phyloP scores from a whole-genome alignment of 2,797 vertebrate genomes.

The Kryptopterus vitreolus region DNA sequence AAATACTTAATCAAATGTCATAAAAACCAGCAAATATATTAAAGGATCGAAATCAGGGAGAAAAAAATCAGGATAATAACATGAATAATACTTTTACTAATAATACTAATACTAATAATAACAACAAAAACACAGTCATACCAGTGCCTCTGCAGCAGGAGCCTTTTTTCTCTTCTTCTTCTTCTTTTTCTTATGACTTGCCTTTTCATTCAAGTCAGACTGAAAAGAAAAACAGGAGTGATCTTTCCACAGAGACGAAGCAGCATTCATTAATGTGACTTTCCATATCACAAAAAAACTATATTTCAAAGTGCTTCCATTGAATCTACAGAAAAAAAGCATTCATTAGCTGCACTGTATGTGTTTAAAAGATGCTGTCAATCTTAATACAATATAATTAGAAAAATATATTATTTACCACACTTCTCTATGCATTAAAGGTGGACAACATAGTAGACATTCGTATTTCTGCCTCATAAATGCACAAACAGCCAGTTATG shows the following conservation, averaged over 20 bases:
- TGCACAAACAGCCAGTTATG: background rate
- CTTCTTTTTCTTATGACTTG: conserved; percentile 86
- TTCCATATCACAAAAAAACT: background rate
- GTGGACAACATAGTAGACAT: background rate
- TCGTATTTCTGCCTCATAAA: background rate
- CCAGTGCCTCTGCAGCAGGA: conserved; percentile 69
- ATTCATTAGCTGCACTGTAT: background rate
- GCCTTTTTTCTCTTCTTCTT: conserved; percentile 85
- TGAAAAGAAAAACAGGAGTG: conserved; percentile 24
- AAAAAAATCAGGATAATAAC: background rate
- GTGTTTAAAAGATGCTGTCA: background rate
- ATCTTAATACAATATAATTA: background rate
- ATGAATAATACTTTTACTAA: background rate
- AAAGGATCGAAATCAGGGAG: background rate
- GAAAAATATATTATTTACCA: background rate
- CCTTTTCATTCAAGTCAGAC: conserved; percentile 64
- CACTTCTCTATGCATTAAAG: background rate
- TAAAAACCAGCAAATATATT: background rate
- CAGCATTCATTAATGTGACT: background rate
- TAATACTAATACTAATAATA: background rate
- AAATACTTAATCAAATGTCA: background rate
- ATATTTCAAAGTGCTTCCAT: background rate
- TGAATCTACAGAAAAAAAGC: background rate
- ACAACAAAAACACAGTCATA: conserved; percentile 55
- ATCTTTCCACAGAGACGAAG: background rate